phyloP scores from a whole-genome alignment of 2,113 vertebrate species.

The Amphiprion ocellaris region DNA sequence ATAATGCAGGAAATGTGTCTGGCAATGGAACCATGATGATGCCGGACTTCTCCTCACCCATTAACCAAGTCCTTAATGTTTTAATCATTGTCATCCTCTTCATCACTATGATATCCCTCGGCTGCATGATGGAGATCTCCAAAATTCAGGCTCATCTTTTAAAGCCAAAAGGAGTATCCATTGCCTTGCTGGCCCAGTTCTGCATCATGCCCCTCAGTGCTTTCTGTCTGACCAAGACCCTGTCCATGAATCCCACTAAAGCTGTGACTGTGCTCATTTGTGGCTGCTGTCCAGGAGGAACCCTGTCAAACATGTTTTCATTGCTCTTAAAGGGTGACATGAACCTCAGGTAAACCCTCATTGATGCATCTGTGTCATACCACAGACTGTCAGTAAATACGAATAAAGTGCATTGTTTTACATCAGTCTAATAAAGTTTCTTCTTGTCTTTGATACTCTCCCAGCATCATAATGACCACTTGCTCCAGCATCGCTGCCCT shows the following conservation, averaged over 20 bases:
- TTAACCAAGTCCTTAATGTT: constrained; percentile 73
- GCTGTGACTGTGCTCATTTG: constrained; percentile 88
- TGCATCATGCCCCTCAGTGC: constrained; percentile 90
- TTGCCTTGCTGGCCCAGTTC: constrained; percentile 87
- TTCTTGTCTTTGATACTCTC: not conserved
- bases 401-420: not conserved
- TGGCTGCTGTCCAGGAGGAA: constrained; percentile 89
- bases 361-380: not conserved
- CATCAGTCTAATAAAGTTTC: not conserved
- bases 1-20: constrained; percentile 56
- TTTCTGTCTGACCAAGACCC: constrained; percentile 83
- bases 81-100: constrained; percentile 79
- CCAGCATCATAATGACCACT: constrained; percentile 90
- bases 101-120: constrained; percentile 85
- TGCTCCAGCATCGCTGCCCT: constrained; percentile 86
- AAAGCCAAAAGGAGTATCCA: constrained; percentile 85
- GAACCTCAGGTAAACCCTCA: constrained; percentile 88
- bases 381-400: not conserved
- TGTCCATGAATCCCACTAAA: constrained; percentile 81
- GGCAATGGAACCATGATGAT: constrained; percentile 21
- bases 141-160: constrained; percentile 87
- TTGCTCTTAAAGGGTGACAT: constrained; percentile 87
- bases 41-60: constrained; percentile 48
- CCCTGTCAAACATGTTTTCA: constrained; percentile 88
- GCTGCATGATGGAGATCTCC: constrained; percentile 88